Evolutionary conservation across 1,140 invertebrate genomes (phyloP).

Genomic region (Contarinia nasturtii): DNA sequence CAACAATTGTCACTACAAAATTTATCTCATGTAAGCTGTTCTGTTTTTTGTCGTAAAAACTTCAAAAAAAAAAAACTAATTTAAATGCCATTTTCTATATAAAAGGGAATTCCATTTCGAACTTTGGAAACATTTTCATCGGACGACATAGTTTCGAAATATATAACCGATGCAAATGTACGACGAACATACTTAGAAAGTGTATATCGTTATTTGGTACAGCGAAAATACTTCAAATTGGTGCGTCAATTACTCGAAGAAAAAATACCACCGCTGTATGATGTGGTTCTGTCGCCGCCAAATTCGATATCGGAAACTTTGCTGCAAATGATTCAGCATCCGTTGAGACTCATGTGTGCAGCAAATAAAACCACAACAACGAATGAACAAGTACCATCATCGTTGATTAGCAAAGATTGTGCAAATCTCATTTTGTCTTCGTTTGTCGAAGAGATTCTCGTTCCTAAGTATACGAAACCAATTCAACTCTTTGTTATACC

Average conservation of each 20-base stretch:
- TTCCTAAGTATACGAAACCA: constrained; percentile 30
- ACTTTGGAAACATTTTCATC: constrained; percentile 62
- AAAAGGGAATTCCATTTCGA: constrained; percentile 57
- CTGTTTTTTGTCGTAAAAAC: constrained; percentile 19
- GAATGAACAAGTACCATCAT: too few relatives aligned
- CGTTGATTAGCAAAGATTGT: constrained; percentile 4
- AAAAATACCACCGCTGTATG: constrained; percentile 50
- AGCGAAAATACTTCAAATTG: constrained; percentile 49
- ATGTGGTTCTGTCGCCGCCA: constrained; percentile 43
- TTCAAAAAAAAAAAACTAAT: constrained; percentile 21
- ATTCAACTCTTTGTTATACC: constrained; percentile 34
- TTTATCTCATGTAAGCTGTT: constrained; percentile 14
- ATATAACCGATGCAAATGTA: constrained; percentile 26
- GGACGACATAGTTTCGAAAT: constrained; percentile 27
- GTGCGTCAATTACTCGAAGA: constrained; percentile 47
- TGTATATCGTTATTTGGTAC: constrained; percentile 18
- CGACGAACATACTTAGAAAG: constrained; percentile 24
- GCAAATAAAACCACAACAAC: too few relatives aligned
- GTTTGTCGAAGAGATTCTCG: constrained; percentile 30
- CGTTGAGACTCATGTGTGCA: constrained; percentile 33
- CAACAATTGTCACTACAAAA: constrained; percentile 13
- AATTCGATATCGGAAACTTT: constrained; percentile 54
- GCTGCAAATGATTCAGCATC: constrained; percentile 54
- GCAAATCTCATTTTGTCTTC: constrained; percentile 10
- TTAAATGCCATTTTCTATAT: constrained; percentile 22